phyloP scores from a whole-genome alignment of 2,113 vertebrate genomes.

The Apodemus sylvaticus region DNA sequence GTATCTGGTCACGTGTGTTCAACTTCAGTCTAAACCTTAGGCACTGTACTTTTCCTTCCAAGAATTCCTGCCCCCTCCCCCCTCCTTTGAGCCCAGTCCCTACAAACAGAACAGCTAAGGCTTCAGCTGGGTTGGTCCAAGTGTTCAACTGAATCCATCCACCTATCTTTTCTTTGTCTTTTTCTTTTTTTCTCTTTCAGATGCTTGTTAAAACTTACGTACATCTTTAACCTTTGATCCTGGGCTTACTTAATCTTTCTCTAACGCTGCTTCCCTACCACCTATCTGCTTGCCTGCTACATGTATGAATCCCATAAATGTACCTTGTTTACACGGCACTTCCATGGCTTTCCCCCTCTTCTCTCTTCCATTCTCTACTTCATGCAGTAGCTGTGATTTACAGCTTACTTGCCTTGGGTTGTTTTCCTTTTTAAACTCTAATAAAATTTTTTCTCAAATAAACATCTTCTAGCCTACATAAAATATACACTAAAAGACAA shows the following conservation, averaged over 20 bases:
- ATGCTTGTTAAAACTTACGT: neutral
- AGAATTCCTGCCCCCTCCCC: neutral
- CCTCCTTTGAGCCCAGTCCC: neutral
- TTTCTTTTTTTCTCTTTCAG: no score
- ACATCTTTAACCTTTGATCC: no score
- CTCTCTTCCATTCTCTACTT: neutral
- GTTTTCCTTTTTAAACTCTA: neutral
- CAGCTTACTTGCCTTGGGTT: neutral
- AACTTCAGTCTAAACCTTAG: neutral
- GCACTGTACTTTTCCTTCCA: neutral
- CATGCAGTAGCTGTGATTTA: neutral
- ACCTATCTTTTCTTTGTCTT: neutral
- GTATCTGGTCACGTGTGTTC: neutral
- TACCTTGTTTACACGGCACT: neutral
- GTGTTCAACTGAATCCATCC: neutral
- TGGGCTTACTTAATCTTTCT: neutral
- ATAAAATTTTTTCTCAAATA: neutral
- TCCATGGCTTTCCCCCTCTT: neutral
- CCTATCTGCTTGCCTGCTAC: neutral
- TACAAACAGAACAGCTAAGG: neutral
- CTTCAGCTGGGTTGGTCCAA: neutral
- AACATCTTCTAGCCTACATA: neutral
- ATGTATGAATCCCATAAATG: neutral
- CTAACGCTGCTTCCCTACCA: neutral
- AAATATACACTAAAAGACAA: neutral